Evolutionary conservation across 2,888 invertebrate genomes (phyloP).

Genomic region (Amiota mariae): DNA sequence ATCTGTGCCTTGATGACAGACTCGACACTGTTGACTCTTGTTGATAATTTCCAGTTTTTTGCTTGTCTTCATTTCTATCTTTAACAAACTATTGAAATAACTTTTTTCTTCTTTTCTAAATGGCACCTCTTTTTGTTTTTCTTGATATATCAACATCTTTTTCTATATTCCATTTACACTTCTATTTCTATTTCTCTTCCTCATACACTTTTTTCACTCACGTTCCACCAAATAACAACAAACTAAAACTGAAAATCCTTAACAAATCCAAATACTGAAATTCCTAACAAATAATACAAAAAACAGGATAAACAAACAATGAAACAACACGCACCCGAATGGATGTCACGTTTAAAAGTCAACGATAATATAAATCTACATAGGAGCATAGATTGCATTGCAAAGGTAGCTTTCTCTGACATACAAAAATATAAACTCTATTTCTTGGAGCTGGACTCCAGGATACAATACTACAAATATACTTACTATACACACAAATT

Average conservation of each 20-base stretch:
- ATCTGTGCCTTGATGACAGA: not conserved
- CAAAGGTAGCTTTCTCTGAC: slow-evolving; percentile 51
- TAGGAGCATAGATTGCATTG: slow-evolving; percentile 86
- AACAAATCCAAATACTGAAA: not conserved
- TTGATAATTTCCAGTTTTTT: too few relatives aligned
- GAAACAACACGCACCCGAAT: slow-evolving; percentile 77
- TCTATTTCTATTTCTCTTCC: too few relatives aligned
- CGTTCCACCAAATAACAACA: not conserved
- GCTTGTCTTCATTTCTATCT: not conserved
- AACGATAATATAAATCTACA: slow-evolving; percentile 78
- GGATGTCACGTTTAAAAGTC: slow-evolving; percentile 78
- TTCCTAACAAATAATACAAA: not conserved
- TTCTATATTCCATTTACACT: too few relatives aligned
- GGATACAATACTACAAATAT: too few relatives aligned
- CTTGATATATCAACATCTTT: too few relatives aligned
- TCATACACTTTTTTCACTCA: too few relatives aligned
- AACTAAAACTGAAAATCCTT: slow-evolving; percentile 1
- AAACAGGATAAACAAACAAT: slow-evolving; percentile 64
- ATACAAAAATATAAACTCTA: too few relatives aligned
- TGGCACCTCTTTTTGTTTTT: too few relatives aligned
- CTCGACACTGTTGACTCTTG: not conserved
- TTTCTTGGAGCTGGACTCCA: too few relatives aligned
- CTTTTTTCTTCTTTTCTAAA: not conserved
- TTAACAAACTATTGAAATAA: not conserved
- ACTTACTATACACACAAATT: too few relatives aligned